These are phyloP conservation scores for Aromia moschata DNA, from an alignment of 2,888 invertebrate genomes.

Conservation along the genomic window DNA sequence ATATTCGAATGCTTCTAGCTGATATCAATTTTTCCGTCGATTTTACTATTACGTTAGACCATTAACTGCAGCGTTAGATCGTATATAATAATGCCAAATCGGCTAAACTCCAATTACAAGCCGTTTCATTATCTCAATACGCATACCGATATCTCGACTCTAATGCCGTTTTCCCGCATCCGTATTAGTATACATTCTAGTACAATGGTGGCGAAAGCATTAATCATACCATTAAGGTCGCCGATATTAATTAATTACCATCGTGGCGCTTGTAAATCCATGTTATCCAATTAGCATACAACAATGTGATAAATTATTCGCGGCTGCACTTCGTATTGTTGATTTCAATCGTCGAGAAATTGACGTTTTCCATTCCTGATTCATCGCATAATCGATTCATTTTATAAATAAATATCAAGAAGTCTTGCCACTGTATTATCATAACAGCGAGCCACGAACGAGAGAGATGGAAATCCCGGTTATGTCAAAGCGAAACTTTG, in stretches of 20 bases:
- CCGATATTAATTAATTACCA: conserved; percentile 18
- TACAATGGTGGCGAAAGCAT: conserved; percentile 17
- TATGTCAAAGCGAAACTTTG: too few relatives aligned
- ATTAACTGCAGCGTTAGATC: neutral
- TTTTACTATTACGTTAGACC: neutral
- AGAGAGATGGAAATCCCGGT: too few relatives aligned
- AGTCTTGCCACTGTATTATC: too few relatives aligned
- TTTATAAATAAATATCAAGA: too few relatives aligned
- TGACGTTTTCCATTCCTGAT: too few relatives aligned
- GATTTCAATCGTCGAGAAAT: neutral
- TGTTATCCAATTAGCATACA: conserved; percentile 27
- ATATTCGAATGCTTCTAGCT: too few relatives aligned
- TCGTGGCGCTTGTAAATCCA: conserved; percentile 14
- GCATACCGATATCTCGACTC: conserved; percentile 27
- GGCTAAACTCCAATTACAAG: neutral
- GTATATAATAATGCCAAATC: neutral
- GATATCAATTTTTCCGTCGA: neutral
- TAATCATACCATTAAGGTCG: conserved; percentile 29
- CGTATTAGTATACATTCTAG: conserved; percentile 28
- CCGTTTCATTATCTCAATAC: conserved; percentile 18
- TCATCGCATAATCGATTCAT: too few relatives aligned
- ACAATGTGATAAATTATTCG: conserved; percentile 16
- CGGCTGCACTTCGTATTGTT: conserved; percentile 2
- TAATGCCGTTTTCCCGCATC: conserved; percentile 20
- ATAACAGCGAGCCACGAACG: too few relatives aligned